Conservation (phyloP, 2,888 invertebrate species). For the Diaphora mendica region DNA sequence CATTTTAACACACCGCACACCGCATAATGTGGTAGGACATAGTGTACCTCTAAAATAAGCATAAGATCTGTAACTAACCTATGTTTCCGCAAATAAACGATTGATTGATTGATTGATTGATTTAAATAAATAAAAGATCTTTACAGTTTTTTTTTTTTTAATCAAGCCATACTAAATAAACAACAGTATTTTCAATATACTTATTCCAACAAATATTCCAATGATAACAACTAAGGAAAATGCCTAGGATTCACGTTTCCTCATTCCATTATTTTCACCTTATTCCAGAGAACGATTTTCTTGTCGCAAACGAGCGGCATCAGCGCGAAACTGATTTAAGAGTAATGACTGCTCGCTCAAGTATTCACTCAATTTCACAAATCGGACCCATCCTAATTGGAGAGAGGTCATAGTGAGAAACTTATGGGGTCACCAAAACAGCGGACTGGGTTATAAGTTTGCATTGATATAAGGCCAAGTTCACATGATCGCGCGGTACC, state of each 20-base stretch:
- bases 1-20: too few relatives aligned
- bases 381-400: constrained; percentile 56
- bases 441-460: background rate
- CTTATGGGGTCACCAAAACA: constrained; percentile 26
- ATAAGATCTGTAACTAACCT: too few relatives aligned
- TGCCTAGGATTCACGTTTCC: constrained; percentile 26
- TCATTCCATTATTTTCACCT: constrained; percentile 41
- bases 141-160: too few relatives aligned
- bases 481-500: too few relatives aligned
- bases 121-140: too few relatives aligned
- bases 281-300: constrained; percentile 40
- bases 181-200: background rate
- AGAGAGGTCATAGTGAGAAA: constrained; percentile 49
- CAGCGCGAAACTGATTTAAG: constrained; percentile 54
- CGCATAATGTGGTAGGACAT: too few relatives aligned
- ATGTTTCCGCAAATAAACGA: too few relatives aligned
- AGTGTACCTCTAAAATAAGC: too few relatives aligned
- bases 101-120: too few relatives aligned
- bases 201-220: background rate
- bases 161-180: too few relatives aligned
- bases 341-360: constrained; percentile 53
- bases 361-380: constrained; percentile 58
- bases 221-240: constrained; percentile 19
- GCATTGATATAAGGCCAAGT: too few relatives aligned
- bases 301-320: constrained; percentile 42